phyloP scores from a whole-genome alignment of 2,888 invertebrate genomes.

The Thereva unica region DNA sequence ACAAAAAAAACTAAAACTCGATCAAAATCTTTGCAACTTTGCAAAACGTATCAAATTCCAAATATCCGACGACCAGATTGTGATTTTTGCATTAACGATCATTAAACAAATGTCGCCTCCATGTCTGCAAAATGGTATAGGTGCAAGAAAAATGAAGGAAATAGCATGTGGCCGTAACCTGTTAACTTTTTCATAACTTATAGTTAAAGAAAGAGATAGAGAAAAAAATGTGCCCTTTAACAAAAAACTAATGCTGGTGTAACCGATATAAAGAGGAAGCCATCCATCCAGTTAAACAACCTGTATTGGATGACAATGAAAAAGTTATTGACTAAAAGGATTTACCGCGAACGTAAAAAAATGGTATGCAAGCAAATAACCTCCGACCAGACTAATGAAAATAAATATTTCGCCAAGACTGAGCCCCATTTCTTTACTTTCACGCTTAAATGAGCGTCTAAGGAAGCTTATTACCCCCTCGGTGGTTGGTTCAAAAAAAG shows the following conservation, averaged over 20 bases:
- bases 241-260: conserved; percentile 45
- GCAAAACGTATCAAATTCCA: conserved; percentile 8
- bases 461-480: background rate
- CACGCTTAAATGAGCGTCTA: conserved; percentile 11
- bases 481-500: background rate
- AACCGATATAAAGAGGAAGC: conserved; percentile 59
- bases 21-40: too few relatives aligned
- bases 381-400: conserved; percentile 39
- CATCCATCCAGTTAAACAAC: conserved; percentile 41
- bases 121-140: background rate
- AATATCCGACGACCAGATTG: conserved; percentile 22
- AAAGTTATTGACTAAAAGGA: conserved; percentile 31
- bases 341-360: conserved; percentile 17
- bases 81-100: conserved; percentile 27
- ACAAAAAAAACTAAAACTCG: conserved; percentile 15
- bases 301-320: conserved; percentile 20
- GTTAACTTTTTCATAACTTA: conserved; percentile 1
- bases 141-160: conserved; percentile 2
- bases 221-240: too few relatives aligned
- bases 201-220: too few relatives aligned
- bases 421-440: conserved; percentile 32
- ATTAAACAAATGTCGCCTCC: conserved; percentile 31
- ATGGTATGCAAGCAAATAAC: conserved; percentile 31
- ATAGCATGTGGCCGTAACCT: conserved; percentile 27
- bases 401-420: conserved; percentile 20